These are phyloP conservation scores for Melipona bicolor DNA, from an alignment of 2,888 invertebrate genomes.

Conservation along the genomic window DNA sequence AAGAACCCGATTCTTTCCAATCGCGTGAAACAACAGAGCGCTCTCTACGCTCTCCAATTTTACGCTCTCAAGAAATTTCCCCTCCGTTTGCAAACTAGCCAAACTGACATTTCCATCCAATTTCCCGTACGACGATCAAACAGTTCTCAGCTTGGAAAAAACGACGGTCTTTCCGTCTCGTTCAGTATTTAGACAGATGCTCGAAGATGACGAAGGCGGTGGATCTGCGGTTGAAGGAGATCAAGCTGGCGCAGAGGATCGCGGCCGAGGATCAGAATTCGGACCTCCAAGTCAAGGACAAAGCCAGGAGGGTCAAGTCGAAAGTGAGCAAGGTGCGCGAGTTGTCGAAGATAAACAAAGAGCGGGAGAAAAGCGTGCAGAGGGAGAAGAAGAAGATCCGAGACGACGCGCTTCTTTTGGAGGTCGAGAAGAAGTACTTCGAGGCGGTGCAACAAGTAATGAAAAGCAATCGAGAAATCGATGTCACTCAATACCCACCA, in stretches of 20 bases:
- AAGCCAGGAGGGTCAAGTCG: not conserved
- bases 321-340: slow-evolving; percentile 27
- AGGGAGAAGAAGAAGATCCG: slow-evolving; percentile 52
- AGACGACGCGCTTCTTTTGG: slow-evolving; percentile 67
- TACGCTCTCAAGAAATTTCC: too few relatives aligned
- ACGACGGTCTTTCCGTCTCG: not conserved
- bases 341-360: not conserved
- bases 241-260: slow-evolving; percentile 44
- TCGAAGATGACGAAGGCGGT: slow-evolving; percentile 57
- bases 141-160: not conserved
- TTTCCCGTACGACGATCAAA: too few relatives aligned
- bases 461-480: not conserved
- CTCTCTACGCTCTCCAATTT: not conserved
- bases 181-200: slow-evolving; percentile 64
- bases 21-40: not conserved
- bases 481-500: not conserved
- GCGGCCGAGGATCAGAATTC: not conserved
- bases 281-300: not conserved
- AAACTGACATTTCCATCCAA: too few relatives aligned
- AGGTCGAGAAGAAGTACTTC: slow-evolving; percentile 76
- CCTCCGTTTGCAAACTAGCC: too few relatives aligned
- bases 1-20: not conserved
- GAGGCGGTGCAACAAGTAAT: slow-evolving; percentile 74
- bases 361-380: not conserved
- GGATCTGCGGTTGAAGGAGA: slow-evolving; percentile 61